These are phyloP conservation scores for Chauna torquata DNA, from an alignment of 2,113 vertebrate species.

Conservation along the genomic window DNA sequence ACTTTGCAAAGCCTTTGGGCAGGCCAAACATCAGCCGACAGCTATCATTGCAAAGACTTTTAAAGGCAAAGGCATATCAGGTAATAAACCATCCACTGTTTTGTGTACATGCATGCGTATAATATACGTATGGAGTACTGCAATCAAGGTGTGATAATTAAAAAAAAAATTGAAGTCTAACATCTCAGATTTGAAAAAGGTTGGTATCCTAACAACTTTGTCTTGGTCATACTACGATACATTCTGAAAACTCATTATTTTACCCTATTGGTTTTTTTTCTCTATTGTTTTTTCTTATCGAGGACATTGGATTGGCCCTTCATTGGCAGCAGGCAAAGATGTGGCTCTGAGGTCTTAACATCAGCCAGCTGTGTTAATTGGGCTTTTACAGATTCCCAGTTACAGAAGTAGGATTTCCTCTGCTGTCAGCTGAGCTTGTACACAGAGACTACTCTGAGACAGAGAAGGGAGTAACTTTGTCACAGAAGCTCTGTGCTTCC, in stretches of 20 bases:
- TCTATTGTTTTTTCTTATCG: background rate
- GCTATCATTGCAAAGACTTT: conserved; percentile 94
- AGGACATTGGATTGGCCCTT: background rate
- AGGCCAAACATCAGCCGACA: conserved; percentile 90
- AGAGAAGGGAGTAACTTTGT: background rate
- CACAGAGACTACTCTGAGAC: background rate
- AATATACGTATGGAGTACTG: background rate
- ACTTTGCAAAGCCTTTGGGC: conserved; percentile 93
- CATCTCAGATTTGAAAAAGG: background rate
- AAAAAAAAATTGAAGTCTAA: background rate
- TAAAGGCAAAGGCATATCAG: conserved; percentile 94
- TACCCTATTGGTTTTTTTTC: background rate
- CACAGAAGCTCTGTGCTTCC: background rate
- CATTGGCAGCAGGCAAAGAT: background rate
- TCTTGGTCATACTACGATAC: background rate
- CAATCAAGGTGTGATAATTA: background rate
- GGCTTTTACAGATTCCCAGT: background rate
- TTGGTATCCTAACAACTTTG: background rate
- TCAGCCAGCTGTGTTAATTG: background rate
- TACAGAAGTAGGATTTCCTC: background rate
- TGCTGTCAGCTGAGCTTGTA: background rate
- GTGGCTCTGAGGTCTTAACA: background rate
- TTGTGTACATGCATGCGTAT: background rate
- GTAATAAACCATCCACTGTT: conserved; percentile 62
- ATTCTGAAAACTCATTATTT: background rate